A percentile compares a stretch with the other conserved stretches of the same genome.
Evolutionary conservation across 1,140 invertebrate genomes (phyloP).

Genomic region (Leptinotarsa defecta): DNA sequence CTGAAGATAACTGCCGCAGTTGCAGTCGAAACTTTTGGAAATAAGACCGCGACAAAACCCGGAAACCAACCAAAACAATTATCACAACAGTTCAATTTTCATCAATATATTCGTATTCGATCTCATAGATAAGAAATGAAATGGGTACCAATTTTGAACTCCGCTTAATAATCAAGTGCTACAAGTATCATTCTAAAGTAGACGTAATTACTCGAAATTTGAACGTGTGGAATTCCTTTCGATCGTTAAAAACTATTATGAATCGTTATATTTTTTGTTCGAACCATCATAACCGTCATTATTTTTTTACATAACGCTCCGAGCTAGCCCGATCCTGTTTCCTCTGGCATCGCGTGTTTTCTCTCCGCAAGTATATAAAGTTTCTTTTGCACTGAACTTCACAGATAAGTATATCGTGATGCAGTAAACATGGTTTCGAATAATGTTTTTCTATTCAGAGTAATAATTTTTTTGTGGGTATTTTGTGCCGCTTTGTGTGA

Average conservation of each 20-base stretch:
- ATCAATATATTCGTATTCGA: too few relatives aligned
- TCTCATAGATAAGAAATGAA: too few relatives aligned
- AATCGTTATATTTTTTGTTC: not conserved
- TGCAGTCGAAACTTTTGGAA: too few relatives aligned
- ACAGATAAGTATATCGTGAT: not conserved
- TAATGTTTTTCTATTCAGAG: slow-evolving; percentile 7
- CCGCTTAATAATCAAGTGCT: too few relatives aligned
- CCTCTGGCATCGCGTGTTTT: not conserved
- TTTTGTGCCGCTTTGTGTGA: slow-evolving; percentile 4
- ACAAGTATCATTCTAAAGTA: too few relatives aligned
- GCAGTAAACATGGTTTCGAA: slow-evolving; percentile 10
- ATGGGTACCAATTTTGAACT: too few relatives aligned
- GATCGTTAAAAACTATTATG: not conserved
- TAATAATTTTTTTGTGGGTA: slow-evolving; percentile 1
- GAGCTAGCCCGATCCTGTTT: not conserved
- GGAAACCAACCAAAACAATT: too few relatives aligned
- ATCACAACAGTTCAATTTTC: too few relatives aligned
- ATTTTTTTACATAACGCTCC: not conserved
- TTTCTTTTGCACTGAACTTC: slow-evolving; percentile 8
- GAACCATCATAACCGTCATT: not conserved
- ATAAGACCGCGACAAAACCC: too few relatives aligned
- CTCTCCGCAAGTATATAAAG: slow-evolving; percentile 12
- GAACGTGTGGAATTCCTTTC: too few relatives aligned
- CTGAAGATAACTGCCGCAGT: too few relatives aligned
- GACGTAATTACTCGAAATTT: too few relatives aligned